Conservation (phyloP, 2,113 vertebrate genomes). For the Notarius lentiginosus region DNA sequence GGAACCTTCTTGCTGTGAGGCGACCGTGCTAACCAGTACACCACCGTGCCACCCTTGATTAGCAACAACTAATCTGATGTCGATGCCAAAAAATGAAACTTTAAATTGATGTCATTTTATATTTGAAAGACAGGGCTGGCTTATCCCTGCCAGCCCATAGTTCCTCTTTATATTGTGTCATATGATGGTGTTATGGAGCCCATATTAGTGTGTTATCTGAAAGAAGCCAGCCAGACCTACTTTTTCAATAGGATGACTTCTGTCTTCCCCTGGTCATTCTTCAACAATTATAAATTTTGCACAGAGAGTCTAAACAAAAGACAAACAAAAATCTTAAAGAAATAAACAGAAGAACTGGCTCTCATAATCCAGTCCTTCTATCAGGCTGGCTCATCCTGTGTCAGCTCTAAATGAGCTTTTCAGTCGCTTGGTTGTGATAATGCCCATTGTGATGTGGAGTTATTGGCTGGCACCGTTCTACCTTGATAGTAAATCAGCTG, state of each 20-base stretch:
- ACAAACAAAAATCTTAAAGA: slow-evolving; percentile 11
- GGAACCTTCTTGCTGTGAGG: no score
- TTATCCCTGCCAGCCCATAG: not conserved
- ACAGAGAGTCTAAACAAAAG: slow-evolving; percentile 12
- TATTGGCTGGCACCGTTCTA: slow-evolving; percentile 44
- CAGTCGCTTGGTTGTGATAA: slow-evolving; percentile 27
- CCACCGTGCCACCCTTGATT: no score
- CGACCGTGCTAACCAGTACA: no score
- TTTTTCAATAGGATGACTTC: not conserved
- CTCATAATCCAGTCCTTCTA: slow-evolving; percentile 41
- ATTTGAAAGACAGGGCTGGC: not conserved
- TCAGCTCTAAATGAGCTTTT: slow-evolving; percentile 44
- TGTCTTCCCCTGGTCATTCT: not conserved
- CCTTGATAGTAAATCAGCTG: slow-evolving; percentile 47
- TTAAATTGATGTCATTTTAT: not conserved
- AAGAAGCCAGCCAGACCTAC: slow-evolving; percentile 23
- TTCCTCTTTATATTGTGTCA: not conserved
- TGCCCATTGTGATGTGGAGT: slow-evolving; percentile 37
- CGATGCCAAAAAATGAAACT: not conserved
- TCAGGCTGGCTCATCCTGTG: slow-evolving; percentile 22
- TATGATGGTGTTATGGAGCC: not conserved
- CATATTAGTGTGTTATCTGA: slow-evolving; percentile 1
- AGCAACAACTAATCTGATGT: not conserved
- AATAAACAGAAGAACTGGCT: slow-evolving; percentile 29
- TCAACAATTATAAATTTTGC: not conserved